Conservation (phyloP, 2,797 vertebrate species). For the Chaetophractus vellerosus region DNA sequence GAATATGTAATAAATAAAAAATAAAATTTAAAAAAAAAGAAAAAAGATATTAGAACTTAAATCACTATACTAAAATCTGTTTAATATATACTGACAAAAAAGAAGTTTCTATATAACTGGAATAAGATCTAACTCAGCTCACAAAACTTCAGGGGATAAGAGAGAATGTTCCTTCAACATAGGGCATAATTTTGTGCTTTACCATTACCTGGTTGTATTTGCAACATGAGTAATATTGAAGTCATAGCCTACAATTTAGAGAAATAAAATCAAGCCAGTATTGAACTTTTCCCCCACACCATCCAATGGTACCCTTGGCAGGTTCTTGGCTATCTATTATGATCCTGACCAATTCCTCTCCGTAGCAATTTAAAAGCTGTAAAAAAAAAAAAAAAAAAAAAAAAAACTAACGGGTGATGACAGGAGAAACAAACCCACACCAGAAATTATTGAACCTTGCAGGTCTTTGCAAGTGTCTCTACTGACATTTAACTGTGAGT, state of each 20-base stretch:
- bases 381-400: constrained; percentile 80
- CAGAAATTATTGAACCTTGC: constrained; percentile 87
- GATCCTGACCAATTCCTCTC: constrained; percentile 84
- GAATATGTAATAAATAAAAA: no score
- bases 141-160: constrained; percentile 63
- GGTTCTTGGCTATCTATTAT: constrained; percentile 84
- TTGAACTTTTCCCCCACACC: constrained; percentile 81
- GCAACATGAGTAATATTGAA: constrained; percentile 81
- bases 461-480: constrained; percentile 82
- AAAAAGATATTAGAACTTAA: no score
- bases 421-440: constrained; percentile 86
- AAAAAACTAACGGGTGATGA: constrained; percentile 79
- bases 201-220: constrained; percentile 76
- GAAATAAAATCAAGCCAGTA: constrained; percentile 85
- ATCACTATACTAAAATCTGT: constrained; percentile 67
- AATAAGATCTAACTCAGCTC: constrained; percentile 63
- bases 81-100: constrained; percentile 56
- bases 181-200: constrained; percentile 79
- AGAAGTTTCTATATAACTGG: constrained; percentile 68
- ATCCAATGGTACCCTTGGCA: constrained; percentile 80
- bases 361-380: constrained; percentile 87
- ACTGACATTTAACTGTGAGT: constrained; percentile 87
- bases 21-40: no score
- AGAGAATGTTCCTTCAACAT: constrained; percentile 67
- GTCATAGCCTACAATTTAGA: constrained; percentile 82